phyloP scores from a whole-genome alignment of 2,888 invertebrate genomes.

The Mesorhabditis belari region DNA sequence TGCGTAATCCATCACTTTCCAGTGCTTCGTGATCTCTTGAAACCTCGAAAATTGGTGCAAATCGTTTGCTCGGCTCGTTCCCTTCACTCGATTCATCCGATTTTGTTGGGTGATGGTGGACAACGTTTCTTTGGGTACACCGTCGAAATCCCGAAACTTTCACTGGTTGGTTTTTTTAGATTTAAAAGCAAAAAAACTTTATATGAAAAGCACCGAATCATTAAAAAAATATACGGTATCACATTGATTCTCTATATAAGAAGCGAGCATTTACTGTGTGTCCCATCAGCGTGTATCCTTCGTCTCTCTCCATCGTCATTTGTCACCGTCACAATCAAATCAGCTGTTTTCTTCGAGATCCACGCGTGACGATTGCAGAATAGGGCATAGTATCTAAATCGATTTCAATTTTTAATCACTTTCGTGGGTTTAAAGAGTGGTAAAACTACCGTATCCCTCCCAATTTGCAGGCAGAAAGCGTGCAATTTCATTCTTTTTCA shows the following conservation, averaged over 20 bases:
- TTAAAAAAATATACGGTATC: background rate
- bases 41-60: background rate
- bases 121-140: constrained; percentile 9
- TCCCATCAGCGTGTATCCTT: constrained; percentile 32
- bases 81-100: background rate
- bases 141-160: constrained; percentile 2
- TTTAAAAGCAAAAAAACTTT: background rate
- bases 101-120: constrained; percentile 3
- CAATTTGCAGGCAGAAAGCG: too few species aligned
- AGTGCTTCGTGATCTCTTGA: background rate
- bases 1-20: too few species aligned
- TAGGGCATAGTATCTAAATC: constrained; percentile 32
- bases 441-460: too few species aligned
- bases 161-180: constrained; percentile 2
- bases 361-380: constrained; percentile 51
- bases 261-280: constrained; percentile 8
- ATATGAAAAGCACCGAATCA: background rate
- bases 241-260: background rate
- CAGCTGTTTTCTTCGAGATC: constrained; percentile 28
- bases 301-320: constrained; percentile 19
- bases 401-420: background rate
- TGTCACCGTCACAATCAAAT: constrained; percentile 30
- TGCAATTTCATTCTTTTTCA: background rate
- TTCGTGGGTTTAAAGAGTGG: too few species aligned
- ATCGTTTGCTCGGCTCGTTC: background rate